phyloP scores from a whole-genome alignment of 2,888 invertebrate species.

The Scaptomyza reducta region DNA sequence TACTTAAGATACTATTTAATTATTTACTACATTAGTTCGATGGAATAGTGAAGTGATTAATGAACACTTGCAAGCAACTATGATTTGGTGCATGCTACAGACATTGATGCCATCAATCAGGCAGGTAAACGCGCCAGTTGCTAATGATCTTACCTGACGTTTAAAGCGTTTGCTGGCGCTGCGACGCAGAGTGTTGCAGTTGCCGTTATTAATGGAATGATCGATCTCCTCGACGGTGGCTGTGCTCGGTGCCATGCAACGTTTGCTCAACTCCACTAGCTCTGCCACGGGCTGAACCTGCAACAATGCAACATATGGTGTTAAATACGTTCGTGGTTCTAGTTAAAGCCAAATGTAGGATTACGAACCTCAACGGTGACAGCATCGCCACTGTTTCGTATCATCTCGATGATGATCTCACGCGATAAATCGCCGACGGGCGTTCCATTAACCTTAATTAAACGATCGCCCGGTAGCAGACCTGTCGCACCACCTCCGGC shows the following conservation, averaged over 20 bases:
- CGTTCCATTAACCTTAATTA: constrained; percentile 95
- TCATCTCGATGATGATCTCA: constrained; percentile 96
- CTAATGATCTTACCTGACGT: constrained; percentile 82
- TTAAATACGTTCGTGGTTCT: background rate
- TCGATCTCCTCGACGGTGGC: constrained; percentile 80
- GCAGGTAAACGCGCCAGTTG: background rate
- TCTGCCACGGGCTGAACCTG: constrained; percentile 97
- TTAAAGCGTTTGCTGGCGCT: constrained; percentile 92
- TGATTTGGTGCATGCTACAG: constrained; percentile 11
- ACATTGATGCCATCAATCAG: constrained; percentile 53
- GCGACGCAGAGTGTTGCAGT: constrained; percentile 91
- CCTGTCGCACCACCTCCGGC: constrained; percentile 91
- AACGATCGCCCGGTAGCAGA: constrained; percentile 96
- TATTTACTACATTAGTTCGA: constrained; percentile 12
- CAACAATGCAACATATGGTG: background rate
- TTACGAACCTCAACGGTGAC: constrained; percentile 92
- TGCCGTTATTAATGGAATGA: constrained; percentile 78
- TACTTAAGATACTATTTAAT: constrained; percentile 14
- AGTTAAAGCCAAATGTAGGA: background rate
- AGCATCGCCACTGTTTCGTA: constrained; percentile 92
- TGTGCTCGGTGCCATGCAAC: constrained; percentile 85
- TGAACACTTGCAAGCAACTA: constrained; percentile 22
- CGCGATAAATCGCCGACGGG: constrained; percentile 93
- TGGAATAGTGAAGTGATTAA: constrained; percentile 26
- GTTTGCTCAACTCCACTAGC: constrained; percentile 93